Conservation (phyloP, 2,888 invertebrate genomes). For the Lysandra coridon region DNA sequence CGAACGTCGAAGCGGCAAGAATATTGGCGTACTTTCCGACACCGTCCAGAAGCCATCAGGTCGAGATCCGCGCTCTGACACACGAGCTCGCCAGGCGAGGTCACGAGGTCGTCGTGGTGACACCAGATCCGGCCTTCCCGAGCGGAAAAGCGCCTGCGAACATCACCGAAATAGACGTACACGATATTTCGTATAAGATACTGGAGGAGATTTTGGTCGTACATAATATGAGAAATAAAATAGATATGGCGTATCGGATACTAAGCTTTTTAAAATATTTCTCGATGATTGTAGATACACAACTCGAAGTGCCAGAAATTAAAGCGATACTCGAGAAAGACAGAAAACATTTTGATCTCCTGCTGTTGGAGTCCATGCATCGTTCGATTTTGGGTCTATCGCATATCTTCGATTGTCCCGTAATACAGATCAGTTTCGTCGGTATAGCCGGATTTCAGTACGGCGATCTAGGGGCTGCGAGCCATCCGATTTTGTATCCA, state of each 20-base stretch:
- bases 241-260: constrained; percentile 22
- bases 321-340: constrained; percentile 38
- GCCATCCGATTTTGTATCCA: constrained; percentile 39
- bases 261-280: constrained; percentile 36
- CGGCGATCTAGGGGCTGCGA: constrained; percentile 39
- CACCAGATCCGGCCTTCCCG: constrained; percentile 51
- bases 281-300: constrained; percentile 35
- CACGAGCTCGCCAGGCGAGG: constrained; percentile 55
- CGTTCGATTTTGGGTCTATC: constrained; percentile 40
- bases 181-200: constrained; percentile 53
- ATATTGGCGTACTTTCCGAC: constrained; percentile 55
- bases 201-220: constrained; percentile 39
- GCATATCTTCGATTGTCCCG: constrained; percentile 50
- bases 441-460: constrained; percentile 41
- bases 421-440: constrained; percentile 50
- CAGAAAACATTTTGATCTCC: constrained; percentile 39
- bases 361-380: constrained; percentile 43
- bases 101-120: constrained; percentile 58
- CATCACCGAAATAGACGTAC: constrained; percentile 55
- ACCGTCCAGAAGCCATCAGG: constrained; percentile 56
- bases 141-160: constrained; percentile 53
- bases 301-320: constrained; percentile 37
- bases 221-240: background rate
- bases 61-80: constrained; percentile 49
- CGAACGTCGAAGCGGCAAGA: constrained; percentile 43